Conservation (phyloP, 1,140 invertebrate species). For the Mercenaria mercenaria region DNA sequence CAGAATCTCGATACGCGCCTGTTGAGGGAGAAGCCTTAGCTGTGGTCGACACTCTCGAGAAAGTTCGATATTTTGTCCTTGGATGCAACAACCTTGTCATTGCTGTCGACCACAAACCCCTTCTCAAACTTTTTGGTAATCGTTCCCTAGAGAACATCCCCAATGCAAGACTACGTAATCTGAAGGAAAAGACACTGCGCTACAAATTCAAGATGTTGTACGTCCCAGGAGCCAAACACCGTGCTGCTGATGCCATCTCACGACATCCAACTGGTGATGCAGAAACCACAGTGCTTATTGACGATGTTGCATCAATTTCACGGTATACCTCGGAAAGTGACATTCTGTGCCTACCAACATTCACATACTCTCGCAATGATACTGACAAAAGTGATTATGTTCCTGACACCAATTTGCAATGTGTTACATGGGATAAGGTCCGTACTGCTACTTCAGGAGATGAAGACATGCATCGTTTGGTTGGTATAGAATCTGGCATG, state of each 20-base stretch:
- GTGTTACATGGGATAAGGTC: conserved; percentile 62
- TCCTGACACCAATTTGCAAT: neutral
- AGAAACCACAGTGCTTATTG: neutral
- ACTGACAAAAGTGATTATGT: conserved; percentile 65
- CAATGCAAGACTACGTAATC: conserved; percentile 64
- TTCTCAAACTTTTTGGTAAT: conserved; percentile 66
- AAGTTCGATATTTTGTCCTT: conserved; percentile 69
- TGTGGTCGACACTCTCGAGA: conserved; percentile 72
- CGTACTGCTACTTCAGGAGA: conserved; percentile 62
- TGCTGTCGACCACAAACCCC: conserved; percentile 72
- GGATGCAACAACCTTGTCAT: conserved; percentile 70
- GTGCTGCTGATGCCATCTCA: conserved; percentile 56
- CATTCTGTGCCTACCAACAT: no score
- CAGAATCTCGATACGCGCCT: conserved; percentile 74
- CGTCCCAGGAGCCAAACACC: conserved; percentile 60
- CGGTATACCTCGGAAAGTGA: no score
- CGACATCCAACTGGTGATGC: conserved; percentile 57
- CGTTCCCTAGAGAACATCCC: no score
- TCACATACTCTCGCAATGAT: conserved; percentile 44
- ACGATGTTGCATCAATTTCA: conserved; percentile 24
- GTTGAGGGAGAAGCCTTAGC: conserved; percentile 74
- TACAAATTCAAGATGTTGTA: conserved; percentile 68
- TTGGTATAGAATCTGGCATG: no score
- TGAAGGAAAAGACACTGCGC: no score
- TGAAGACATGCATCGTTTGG: neutral